phyloP scores from a whole-genome alignment of 2,113 vertebrate genomes.

The Myanophis thanlyinensis region DNA sequence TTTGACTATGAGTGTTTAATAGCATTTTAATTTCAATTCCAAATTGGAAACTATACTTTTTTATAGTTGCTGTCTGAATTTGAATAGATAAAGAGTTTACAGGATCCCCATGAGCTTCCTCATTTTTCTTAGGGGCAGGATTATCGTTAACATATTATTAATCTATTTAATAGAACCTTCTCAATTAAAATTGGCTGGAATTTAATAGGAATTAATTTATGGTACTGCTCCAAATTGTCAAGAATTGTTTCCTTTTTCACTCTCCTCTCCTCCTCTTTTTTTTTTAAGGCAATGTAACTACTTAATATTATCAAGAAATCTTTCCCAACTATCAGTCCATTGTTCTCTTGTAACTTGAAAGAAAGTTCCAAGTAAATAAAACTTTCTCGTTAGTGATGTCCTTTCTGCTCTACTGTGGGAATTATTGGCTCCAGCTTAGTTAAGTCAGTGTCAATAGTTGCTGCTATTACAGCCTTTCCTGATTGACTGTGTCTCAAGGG shows the following conservation, averaged over 20 bases:
- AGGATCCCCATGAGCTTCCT: neutral
- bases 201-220: neutral
- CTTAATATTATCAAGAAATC: slow-evolving; percentile 3
- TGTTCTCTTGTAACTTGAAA: slow-evolving; percentile 33
- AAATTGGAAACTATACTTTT: neutral
- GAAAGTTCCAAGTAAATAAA: slow-evolving; percentile 45
- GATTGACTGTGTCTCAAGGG: neutral
- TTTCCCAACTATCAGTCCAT: slow-evolving; percentile 30
- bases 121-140: neutral
- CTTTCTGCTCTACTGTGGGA: slow-evolving; percentile 23
- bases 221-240: neutral
- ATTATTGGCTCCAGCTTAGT: slow-evolving; percentile 14
- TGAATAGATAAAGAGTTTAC: neutral
- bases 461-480: slow-evolving; percentile 30
- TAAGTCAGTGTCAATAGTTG: slow-evolving; percentile 36
- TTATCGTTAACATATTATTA: neutral
- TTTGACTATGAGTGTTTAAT: neutral
- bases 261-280: neutral
- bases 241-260: too few relatives aligned
- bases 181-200: neutral
- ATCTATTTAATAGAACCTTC: neutral
- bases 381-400: slow-evolving; percentile 32
- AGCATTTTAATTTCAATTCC: neutral
- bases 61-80: neutral
- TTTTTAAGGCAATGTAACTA: slow-evolving; percentile 14